Evolutionary conservation across 1,140 invertebrate genomes (phyloP).

Genomic region (Hypothenemus hampei): DNA sequence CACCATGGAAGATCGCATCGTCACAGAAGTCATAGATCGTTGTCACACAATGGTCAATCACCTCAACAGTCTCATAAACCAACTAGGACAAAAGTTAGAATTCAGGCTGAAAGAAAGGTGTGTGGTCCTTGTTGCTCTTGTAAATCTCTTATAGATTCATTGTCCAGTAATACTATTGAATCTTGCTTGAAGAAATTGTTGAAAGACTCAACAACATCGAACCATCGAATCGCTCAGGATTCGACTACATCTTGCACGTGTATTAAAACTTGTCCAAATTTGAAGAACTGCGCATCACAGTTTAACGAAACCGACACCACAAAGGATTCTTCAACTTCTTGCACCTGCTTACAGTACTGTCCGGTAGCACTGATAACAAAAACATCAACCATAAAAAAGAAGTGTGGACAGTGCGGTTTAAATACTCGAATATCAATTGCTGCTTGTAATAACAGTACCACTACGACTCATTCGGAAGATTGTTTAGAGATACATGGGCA

Average conservation of each 20-base stretch:
- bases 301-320: not conserved
- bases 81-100: too few species aligned
- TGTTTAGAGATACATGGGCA: not conserved
- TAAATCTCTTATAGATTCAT: too few species aligned
- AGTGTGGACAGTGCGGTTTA: not conserved
- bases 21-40: too few species aligned
- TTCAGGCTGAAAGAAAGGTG: too few species aligned
- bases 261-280: not conserved
- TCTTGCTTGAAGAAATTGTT: too few species aligned
- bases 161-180: too few species aligned
- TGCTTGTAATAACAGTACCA: not conserved
- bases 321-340: slow-evolving; percentile 11
- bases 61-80: too few species aligned
- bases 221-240: not conserved
- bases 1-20: too few species aligned
- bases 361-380: not conserved
- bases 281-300: not conserved
- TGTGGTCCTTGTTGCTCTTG: too few species aligned
- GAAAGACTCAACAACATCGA: too few species aligned
- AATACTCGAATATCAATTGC: not conserved
- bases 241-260: not conserved
- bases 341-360: slow-evolving; percentile 1
- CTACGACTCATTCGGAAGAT: not conserved
- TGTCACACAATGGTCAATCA: too few species aligned
- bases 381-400: slow-evolving; percentile 1